Base-by-base conservation (phyloP, 2,797 vertebrate species). In the Bovichtus diacanthus region DNA sequence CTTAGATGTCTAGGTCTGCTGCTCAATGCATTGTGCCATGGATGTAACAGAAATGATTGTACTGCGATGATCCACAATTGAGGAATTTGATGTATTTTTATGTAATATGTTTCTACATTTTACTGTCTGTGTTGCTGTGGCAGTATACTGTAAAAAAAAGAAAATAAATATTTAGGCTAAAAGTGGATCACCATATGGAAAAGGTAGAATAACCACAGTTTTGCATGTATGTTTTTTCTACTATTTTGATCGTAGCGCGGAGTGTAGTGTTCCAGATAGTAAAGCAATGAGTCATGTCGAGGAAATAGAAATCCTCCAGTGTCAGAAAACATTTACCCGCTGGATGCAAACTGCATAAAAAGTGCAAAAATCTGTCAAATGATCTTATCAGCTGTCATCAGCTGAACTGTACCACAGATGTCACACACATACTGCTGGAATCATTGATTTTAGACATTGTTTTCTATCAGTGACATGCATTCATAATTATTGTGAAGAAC, bases 241-340 rank as follows among this genome's bases (percentile, higher is more conserved):
- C 49, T 16, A 16, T 27, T 59, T 41, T 23, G 15, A 41, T 23
- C 21, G 41, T 15, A 62, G 23, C 9, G 5, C n/a, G 21, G 21
- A 4, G 7, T 51, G 11, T 6, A 56, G 34, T 29, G 50, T 53
- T 55, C 12, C 25, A 47, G 13, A 18, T 3, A n/a, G 6, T 19
- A 38, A 70, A 34, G 36, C 16, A 63, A 15, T 53, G 58, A 51
- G 15, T 54, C 39, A 54, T 46, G 41, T 46, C 15, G 41, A 69
- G 66, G 25, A 31, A 67, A 68, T 34, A 41, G 19, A 44, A 61
- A 44, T 46, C 10, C 16, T 41, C 18, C 36, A 68, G 53, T 10
- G 39, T 25, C 65, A 46, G 6, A 9, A 21, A 4, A 19, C 39
- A 19, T 59, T 12, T 21, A 27, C 6, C 15, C 58, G 60, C 23